Conservation (phyloP, 92 coral and sea anemone species). For the Epizoanthus ramosus region DNA sequence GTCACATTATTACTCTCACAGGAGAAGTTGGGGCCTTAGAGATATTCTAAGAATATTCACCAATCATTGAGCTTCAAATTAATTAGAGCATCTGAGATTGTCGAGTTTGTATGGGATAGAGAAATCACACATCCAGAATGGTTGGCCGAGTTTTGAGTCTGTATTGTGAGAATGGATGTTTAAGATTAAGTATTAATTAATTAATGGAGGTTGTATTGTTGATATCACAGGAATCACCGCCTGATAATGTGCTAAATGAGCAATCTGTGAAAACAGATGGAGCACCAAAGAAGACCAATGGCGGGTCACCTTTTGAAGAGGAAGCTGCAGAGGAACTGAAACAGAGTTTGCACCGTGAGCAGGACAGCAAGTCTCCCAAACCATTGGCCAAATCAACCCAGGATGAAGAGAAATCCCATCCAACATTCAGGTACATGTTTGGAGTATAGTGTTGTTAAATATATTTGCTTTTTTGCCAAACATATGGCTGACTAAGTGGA, state of each 20-base stretch:
- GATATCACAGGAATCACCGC: slow-evolving; percentile 51
- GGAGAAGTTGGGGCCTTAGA: no score
- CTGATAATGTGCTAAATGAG: slow-evolving; percentile 59
- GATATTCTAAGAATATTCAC: no score
- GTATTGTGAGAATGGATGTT: not conserved
- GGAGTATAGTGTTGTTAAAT: not conserved
- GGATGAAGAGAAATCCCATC: slow-evolving; percentile 71
- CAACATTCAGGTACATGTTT: slow-evolving; percentile 74
- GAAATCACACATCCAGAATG: no score
- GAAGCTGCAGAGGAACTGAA: slow-evolving; percentile 83
- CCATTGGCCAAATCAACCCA: slow-evolving; percentile 58
- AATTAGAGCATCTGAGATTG: no score
- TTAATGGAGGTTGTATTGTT: not conserved
- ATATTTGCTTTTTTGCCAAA: no score
- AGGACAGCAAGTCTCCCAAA: slow-evolving; percentile 80
- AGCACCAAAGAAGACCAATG: slow-evolving; percentile 47
- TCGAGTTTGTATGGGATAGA: no score
- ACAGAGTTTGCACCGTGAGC: slow-evolving; percentile 75
- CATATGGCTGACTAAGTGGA: no score
- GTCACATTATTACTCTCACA: no score
- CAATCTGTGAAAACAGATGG: slow-evolving; percentile 48
- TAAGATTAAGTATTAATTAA: not conserved
- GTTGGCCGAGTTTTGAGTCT: no score
- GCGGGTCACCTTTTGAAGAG: slow-evolving; percentile 96
- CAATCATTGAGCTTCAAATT: no score